phyloP scores from a whole-genome alignment of 30 jellyfish, hydroid and myxozoan species.

The Aurelia coerulea region DNA sequence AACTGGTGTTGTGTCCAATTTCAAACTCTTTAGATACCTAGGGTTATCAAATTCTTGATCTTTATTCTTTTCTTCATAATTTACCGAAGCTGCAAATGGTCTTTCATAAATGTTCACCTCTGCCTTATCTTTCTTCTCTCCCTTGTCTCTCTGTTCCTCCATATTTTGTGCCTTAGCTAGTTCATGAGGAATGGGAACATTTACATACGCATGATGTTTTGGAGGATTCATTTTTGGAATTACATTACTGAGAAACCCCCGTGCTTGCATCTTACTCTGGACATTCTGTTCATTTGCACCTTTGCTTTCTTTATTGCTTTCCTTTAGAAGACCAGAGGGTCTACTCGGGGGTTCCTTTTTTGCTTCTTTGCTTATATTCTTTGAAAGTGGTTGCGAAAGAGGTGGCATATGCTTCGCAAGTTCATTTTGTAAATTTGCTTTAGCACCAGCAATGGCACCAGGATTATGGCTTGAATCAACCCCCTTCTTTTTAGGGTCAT shows the following conservation, averaged over 20 bases:
- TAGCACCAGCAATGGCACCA: neutral
- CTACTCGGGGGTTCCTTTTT: constrained; percentile 7
- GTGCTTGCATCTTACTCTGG: constrained; percentile 19
- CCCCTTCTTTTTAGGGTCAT: neutral
- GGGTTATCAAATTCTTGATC: constrained; percentile 47
- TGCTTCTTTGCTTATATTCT: neutral
- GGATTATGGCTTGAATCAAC: neutral
- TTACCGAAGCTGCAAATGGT: constrained; percentile 3
- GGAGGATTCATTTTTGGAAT: constrained; percentile 9
- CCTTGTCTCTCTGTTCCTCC: neutral
- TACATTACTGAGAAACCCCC: constrained; percentile 45
- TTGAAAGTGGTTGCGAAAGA: neutral
- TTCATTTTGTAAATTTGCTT: neutral
- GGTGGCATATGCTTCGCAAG: neutral
- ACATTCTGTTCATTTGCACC: neutral
- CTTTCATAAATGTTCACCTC: constrained; percentile 26
- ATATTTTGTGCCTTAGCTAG: too few species aligned
- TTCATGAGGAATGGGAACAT: too few species aligned
- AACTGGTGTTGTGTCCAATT: constrained; percentile 34
- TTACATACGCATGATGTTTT: too few species aligned
- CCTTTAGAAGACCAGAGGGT: constrained; percentile 41
- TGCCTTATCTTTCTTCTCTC: neutral
- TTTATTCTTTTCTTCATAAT: neutral
- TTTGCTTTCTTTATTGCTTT: neutral
- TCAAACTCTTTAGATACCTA: constrained; percentile 33